Evolutionary conservation across 1,140 invertebrate genomes (phyloP).

Genomic region (Nasonia longicornis): DNA sequence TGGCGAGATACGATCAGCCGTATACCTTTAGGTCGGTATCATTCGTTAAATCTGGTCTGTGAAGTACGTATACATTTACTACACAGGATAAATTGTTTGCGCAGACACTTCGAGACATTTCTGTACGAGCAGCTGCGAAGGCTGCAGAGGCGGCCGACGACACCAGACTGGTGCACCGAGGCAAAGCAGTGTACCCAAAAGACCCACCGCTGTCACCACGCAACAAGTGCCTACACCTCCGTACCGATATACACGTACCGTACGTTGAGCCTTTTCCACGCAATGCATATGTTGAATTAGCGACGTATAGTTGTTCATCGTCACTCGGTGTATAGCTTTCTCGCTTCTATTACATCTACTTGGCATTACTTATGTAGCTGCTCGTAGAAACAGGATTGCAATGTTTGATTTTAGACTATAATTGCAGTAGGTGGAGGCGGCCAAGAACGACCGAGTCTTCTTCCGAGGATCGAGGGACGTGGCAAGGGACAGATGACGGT

Average conservation of each 20-base stretch:
- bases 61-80: neutral
- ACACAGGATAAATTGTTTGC: conserved; percentile 12
- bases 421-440: conserved; percentile 67
- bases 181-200: conserved; percentile 81
- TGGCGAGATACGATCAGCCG: conserved; percentile 65
- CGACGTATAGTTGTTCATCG: neutral
- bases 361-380: conserved; percentile 19
- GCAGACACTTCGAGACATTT: conserved; percentile 91
- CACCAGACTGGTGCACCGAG: conserved; percentile 71
- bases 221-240: conserved; percentile 90
- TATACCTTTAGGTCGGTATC: conserved; percentile 61
- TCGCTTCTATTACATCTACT: neutral
- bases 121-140: conserved; percentile 88
- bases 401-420: conserved; percentile 67
- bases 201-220: conserved; percentile 89
- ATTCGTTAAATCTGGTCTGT: too few species aligned
- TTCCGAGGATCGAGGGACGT: conserved; percentile 67
- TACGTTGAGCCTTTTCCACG: conserved; percentile 50
- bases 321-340: neutral
- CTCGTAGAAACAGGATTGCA: conserved; percentile 55
- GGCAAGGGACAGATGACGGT: conserved; percentile 67
- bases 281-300: neutral
- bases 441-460: conserved; percentile 62
- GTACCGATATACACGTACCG: conserved; percentile 74
- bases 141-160: conserved; percentile 76